Base-by-base conservation (phyloP, 2,113 vertebrate species). In the Urocitellus parryii region DNA sequence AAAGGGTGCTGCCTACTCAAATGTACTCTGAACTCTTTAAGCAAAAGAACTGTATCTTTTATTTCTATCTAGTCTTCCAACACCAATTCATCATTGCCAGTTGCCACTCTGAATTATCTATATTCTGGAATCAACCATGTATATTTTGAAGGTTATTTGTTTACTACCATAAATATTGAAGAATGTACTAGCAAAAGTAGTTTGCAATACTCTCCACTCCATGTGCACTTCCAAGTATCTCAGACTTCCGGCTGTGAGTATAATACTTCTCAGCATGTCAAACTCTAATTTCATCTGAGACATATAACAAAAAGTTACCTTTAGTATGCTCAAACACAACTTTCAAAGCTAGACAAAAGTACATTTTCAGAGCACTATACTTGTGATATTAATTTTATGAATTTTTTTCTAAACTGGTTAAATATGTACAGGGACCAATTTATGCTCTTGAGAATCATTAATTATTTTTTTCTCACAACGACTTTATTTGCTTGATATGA, bases 91-190 rank as follows among this genome's bases (percentile, higher is more conserved):
- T 72, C 4, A 92, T 72, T 81, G 85, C 0, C 61, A 93, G 8
- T 48, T 95, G 39, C 24, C n/a, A 68, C 9, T 39, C 5, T 51
- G 1, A 67, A 61, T 72, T 58, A 84, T 48, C 4, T 70, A 51
- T 48, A 70, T 88, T 88, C 79, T 65, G n/a, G 39, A 58, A 79
- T 3, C 3, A 85, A 14, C 16, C 14, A 76, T 74, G 5, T 8
- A 12, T 88, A 94, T 84, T 79, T 90, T 11, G 25, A 24, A n/a
- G 0, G 20, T 88, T 56, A 37, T 88, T 88, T 87, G 11, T 48
- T 93, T 91, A 42, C 34, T 94, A 88, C 10, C 18, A 76, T 87
- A 78, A 87, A 80, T 90, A 90, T 77, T 83, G 90, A 83, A 97
- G 10, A 67, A 74, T 18, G 24, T n/a, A 53, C 4, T 34, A 68